Evolutionary conservation across 1,140 invertebrate genomes (phyloP), one percentile per base, ranked within the genome.

Genomic region (Drosophila kanapiae): DNA sequence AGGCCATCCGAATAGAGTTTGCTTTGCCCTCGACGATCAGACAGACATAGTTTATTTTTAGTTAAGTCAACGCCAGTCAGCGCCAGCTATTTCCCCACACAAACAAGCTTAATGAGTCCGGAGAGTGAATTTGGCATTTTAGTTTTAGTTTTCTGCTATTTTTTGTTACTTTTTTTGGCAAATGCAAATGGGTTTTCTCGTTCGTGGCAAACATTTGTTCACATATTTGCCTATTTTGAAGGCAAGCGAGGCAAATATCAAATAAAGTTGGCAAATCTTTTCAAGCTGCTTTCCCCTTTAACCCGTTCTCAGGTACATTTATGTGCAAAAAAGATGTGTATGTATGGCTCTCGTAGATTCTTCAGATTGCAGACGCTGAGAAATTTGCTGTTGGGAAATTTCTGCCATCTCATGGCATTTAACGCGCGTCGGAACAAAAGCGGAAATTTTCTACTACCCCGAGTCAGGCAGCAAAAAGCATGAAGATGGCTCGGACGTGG

Each of bases 381-480:
- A 63, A 81, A 65, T 61, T 61, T 13, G 54, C 53, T 63, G n/a
- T 47, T 59, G 56, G 56, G 47, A 62, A 42, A 77, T 69, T 87
- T 84, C 11, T 84, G 78, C 78, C 82, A 84, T 84, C 74, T 88
- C 85, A 88, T 88, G 80, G 68, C 69, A 88, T 88, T 88, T 88
- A 90, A 88, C 48, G 62, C 58, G 75, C 65, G 31, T 13, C 13
- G 33, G 4, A 51, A 33, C 81, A 80, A 87, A 87, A 88, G 72
- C 38, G 18, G 13, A 84, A 83, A 69, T 88, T 88, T 84, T 90
- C 80, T 81, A 84, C 80, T 78, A 65, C 60, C 60, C 76, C 58
- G 45, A 64, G 68, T 77, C 63, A 62, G 43, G 57, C 70, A 40
- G 62, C 79, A 62, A 77, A 77, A 67, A 67, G 69, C 51, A 35